Base-by-base conservation (phyloP, 2,113 vertebrate genomes). In the Felis catus region DNA sequence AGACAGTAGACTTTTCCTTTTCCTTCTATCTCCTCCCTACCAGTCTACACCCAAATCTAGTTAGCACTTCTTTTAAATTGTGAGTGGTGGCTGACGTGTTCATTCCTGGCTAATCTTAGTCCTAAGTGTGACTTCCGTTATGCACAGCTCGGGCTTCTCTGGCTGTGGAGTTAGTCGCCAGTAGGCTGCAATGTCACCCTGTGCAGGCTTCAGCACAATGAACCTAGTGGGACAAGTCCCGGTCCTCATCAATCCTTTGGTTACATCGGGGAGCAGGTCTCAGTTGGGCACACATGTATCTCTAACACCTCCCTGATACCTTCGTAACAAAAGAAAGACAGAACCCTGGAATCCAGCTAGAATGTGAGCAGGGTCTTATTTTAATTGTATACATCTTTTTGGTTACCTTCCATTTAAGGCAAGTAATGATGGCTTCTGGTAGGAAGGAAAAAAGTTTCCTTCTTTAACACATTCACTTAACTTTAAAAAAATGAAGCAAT, bases 401-500 rank as follows among this genome's bases (percentile, higher is more conserved):
- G 33, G 16, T 81, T 66, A 19, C 74, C 36, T 81, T 84, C 39
- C 76, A 18, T 78, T 74, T 66, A 73, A 74, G 8, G 55, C 41
- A 86, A 39, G 68, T 74, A 23, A 39, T 58, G 10, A 29, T 63
- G 45, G 45, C 39, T 74, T 66, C 70, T 25, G 53, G 7, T 53
- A 19, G 27, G 74, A 71, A 39, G 61, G 27, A 74, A 76, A 1
- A 19, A 51, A 39, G 15, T 88, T 87, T 53, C 41, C 23, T 39
- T 88, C 61, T 66, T 36, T 90, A 73, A 91, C 55, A 63, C 23
- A 45, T n/a, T 83, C 45, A 41, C 14, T 89, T 96, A 66, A 66
- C 70, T 85, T 80, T 84, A 79, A 48, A 33, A 51, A 86, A 94
- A 45, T 74, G 81, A 96, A 86, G 29, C 45, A 94, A 48, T 74